These are phyloP conservation scores for Plectropomus leopardus DNA, from an alignment of 2,113 vertebrate genomes.

Conservation along the genomic window DNA sequence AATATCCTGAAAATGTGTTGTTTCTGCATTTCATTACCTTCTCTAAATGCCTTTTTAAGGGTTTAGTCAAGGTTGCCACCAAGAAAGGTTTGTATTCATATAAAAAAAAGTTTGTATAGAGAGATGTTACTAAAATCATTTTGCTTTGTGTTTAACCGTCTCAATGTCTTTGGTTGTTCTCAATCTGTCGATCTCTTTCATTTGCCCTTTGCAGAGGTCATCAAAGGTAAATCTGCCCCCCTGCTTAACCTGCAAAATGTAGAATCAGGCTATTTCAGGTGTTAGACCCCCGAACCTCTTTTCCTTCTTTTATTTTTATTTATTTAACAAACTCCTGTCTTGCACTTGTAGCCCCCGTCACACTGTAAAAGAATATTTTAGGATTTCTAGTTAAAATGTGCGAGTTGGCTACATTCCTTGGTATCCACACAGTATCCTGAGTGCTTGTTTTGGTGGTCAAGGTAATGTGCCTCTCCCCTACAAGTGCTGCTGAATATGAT, in stretches of 20 bases:
- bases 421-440: conserved; percentile 78
- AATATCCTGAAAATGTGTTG: conserved; percentile 36
- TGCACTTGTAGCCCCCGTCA: conserved; percentile 27
- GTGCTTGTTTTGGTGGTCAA: conserved; percentile 82
- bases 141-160: conserved; percentile 56
- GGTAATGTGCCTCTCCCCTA: conserved; percentile 69
- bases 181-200: conserved; percentile 71
- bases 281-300: conserved; percentile 5
- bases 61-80: conserved; percentile 38
- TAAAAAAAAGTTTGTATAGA: not conserved
- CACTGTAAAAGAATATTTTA: conserved; percentile 12
- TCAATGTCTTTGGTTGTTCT: conserved; percentile 66
- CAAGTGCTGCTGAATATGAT: conserved; percentile 59
- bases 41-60: conserved; percentile 30
- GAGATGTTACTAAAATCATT: conserved; percentile 15
- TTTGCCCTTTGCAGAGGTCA: conserved; percentile 75
- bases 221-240: conserved; percentile 80
- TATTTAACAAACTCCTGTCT: conserved; percentile 19
- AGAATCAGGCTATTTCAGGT: conserved; percentile 38
- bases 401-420: conserved; percentile 86
- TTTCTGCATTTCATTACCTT: conserved; percentile 42
- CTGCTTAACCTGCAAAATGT: conserved; percentile 43
- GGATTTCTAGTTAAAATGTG: conserved; percentile 34
- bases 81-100: conserved; percentile 68
- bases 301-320: not conserved